Evolutionary conservation across 2,888 invertebrate species (phyloP), one percentile per base, ranked within the genome.

Genomic region (Ophion slaviceki): DNA sequence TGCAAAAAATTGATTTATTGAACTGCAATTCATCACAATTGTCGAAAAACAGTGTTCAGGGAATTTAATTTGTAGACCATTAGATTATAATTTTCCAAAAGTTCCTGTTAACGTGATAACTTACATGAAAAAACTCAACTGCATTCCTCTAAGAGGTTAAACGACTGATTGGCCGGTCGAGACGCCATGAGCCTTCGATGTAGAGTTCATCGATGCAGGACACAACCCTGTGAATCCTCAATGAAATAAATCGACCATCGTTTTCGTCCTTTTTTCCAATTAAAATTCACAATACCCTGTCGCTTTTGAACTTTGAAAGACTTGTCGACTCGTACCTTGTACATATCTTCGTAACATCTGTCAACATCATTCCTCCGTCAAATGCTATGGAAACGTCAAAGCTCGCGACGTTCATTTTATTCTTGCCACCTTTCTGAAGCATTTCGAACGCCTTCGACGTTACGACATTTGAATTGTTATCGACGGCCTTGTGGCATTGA

Each of bases 81-180:
- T 24, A 1, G 2, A 53, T 53, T 24, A 28, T 59, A 4, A 20
- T 53, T 66, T 53, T 57, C 53, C 10, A n/a, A 36, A 53, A 2
- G 40, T 47, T 68, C 2, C 11, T 1, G n/a, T 6, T 20, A n/a
- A 59, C 8, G 24, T 32, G 24, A 66, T 68, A n/a, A 59, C 64
- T 72, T 84, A 88, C 90, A 86, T 88, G 74, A 86, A 80, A n/a
- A 88, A 86, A 87, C 87, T 90, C 82, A 90, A 88, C 89, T 88
- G 90, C 91, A 91, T 91, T 90, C 91, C 91, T 91, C 88, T 61
- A 64, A 64, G 87, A 91, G 88, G 88, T 89, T 53, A 80, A 82
- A 78, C 76, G 86, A 85, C 87, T 76, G 78, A 71, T n/a, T 67
- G 77, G 82, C 84, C 82, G 71, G 64, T 84, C 82, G 81, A 84